A percentile compares a stretch with the other conserved stretches of the same genome.
These are phyloP conservation scores for Melospiza melodia DNA, from an alignment of 2,113 vertebrate genomes.

Conservation along the genomic window DNA sequence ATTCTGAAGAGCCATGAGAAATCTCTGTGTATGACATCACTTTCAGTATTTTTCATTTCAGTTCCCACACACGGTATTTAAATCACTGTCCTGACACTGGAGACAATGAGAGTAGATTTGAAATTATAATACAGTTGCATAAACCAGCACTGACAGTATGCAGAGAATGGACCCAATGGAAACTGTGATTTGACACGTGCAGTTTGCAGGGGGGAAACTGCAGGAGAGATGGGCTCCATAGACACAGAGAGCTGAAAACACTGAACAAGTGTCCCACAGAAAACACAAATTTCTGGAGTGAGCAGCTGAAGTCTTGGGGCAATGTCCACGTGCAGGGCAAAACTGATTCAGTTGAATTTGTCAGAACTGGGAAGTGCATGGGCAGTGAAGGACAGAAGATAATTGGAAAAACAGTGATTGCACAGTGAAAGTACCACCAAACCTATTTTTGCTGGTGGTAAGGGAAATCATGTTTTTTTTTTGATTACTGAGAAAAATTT, in stretches of 20 bases:
- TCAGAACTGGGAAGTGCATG: not conserved
- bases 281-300: not conserved
- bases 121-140: not conserved
- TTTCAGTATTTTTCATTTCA: not conserved
- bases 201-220: not conserved
- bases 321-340: not conserved
- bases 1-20: not conserved
- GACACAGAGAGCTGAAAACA: not conserved
- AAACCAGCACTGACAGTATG: rapidly evolving
- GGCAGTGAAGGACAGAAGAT: not conserved
- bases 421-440: not conserved
- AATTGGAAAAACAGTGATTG: not conserved
- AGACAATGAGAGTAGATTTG: not conserved
- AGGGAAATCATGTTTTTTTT: not conserved
- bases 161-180: not conserved
- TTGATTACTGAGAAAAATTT: not conserved
- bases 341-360: not conserved
- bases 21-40: not conserved
- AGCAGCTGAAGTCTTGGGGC: not conserved
- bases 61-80: not conserved
- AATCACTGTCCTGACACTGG: not conserved
- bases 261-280: not conserved
- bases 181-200: not conserved
- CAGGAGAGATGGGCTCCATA: not conserved
- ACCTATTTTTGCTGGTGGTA: not conserved